Percentiles rank a stretch among this genome's conserved stretches.
Evolutionary conservation across 1,140 invertebrate genomes (phyloP).

Genomic region (Oedothorax gibbosus): DNA sequence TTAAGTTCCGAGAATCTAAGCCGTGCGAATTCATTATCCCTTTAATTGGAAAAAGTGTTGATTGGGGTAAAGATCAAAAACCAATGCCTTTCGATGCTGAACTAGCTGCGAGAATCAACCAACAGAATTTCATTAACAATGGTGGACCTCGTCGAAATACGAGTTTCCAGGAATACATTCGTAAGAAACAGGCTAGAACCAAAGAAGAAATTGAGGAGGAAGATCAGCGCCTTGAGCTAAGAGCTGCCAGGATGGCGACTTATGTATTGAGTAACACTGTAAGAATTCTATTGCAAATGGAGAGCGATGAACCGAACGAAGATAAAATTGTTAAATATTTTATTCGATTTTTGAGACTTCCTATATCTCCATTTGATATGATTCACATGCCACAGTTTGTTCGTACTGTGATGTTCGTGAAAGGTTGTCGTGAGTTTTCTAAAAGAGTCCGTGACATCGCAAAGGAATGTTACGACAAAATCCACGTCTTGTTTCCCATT

Average conservation of each 20-base stretch:
- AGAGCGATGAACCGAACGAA: constrained; percentile 7
- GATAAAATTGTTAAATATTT: constrained; percentile 8
- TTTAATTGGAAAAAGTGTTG: neutral
- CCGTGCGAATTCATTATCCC: constrained; percentile 1
- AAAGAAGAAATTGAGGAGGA: constrained; percentile 15
- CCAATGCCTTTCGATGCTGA: neutral
- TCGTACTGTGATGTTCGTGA: constrained; percentile 20
- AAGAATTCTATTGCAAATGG: neutral
- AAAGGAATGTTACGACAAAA: constrained; percentile 26
- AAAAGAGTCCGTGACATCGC: neutral
- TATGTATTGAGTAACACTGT: neutral
- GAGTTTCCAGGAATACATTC: constrained; percentile 13
- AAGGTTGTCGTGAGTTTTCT: constrained; percentile 3
- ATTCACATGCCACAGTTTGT: constrained; percentile 21
- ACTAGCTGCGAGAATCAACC: neutral
- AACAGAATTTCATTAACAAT: neutral
- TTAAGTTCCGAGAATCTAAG: neutral
- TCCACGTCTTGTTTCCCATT: constrained; percentile 33
- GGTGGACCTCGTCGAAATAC: neutral
- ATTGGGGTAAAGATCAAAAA: neutral
- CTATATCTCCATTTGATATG: neutral
- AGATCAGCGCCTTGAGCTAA: neutral
- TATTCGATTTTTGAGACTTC: neutral
- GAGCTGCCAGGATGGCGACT: neutral
- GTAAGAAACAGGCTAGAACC: neutral